Percentiles rank a stretch among this genome's conserved stretches.
Conservation (phyloP, 2,888 invertebrate species). For the Caenorhabditis doughertyi region DNA sequence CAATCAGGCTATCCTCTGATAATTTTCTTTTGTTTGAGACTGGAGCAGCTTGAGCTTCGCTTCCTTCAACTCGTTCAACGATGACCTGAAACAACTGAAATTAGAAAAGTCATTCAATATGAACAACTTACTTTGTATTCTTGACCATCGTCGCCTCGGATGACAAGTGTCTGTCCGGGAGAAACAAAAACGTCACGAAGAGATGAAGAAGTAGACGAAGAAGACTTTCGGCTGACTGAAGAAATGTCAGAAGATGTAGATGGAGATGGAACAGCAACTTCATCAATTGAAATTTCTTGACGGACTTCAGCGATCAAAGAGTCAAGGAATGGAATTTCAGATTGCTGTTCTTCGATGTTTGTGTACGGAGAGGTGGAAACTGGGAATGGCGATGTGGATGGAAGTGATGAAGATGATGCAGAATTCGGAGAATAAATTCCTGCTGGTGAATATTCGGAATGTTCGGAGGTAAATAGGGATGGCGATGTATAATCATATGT, state of each 20-base stretch:
- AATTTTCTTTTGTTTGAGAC: conserved; percentile 21
- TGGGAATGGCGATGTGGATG: conserved; percentile 44
- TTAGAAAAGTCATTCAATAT: background rate
- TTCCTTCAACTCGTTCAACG: conserved; percentile 52
- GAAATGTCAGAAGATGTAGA: conserved; percentile 56
- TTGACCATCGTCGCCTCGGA: conserved; percentile 70
- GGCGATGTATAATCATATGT: conserved; percentile 30
- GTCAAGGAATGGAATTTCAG: conserved; percentile 73
- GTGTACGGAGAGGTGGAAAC: conserved; percentile 27
- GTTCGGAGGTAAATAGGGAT: conserved; percentile 47
- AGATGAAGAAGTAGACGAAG: conserved; percentile 36
- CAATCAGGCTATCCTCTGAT: conserved; percentile 36
- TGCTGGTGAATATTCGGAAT: conserved; percentile 47
- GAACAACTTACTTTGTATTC: conserved; percentile 61
- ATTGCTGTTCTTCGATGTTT: conserved; percentile 25
- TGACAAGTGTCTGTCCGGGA: conserved; percentile 62
- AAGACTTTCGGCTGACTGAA: conserved; percentile 56
- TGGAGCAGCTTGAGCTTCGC: conserved; percentile 9
- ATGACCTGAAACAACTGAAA: conserved; percentile 39
- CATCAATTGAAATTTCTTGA: conserved; percentile 68
- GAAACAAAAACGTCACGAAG: conserved; percentile 43
- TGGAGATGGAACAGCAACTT: conserved; percentile 52
- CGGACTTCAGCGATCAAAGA: conserved; percentile 77
- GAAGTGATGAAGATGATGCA: conserved; percentile 28
- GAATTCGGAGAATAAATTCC: conserved; percentile 37